Conservation (phyloP, 2,113 vertebrate species). For the Eonycteris spelaea region DNA sequence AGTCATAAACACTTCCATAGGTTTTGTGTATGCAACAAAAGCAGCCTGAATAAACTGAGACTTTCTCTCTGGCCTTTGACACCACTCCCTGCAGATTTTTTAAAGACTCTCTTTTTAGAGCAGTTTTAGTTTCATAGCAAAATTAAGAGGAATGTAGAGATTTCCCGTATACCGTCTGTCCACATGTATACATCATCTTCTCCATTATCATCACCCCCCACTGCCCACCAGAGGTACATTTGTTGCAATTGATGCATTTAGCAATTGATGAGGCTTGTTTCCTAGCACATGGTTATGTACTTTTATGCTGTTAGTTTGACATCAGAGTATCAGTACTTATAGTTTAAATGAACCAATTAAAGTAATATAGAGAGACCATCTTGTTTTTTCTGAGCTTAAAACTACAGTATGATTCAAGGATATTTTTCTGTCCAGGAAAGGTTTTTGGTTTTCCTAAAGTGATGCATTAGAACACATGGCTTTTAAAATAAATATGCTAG, state of each 20-base stretch:
- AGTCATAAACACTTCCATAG: not conserved
- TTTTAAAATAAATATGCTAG: not conserved
- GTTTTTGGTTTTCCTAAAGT: not conserved
- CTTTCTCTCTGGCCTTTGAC: not conserved
- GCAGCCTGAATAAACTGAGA: not conserved
- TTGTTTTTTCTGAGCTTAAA: not conserved
- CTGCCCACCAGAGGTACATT: not conserved
- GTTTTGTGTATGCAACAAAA: not conserved
- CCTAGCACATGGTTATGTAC: not conserved
- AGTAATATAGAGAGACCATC: not conserved
- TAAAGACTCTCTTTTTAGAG: not conserved
- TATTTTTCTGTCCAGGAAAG: not conserved
- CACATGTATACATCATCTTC: too few relatives aligned
- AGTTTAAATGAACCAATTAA: not conserved
- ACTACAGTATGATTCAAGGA: not conserved
- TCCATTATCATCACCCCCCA: not conserved
- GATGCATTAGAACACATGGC: not conserved
- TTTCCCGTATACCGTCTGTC: not conserved
- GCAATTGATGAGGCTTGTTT: not conserved
- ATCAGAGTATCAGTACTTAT: not conserved
- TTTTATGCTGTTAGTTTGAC: not conserved
- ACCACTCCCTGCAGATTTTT: not conserved
- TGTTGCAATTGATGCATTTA: not conserved
- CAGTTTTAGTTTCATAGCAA: not conserved
- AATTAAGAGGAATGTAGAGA: not conserved